Base-by-base conservation (phyloP, 2,888 invertebrate species). In the Catonia carolina region DNA sequence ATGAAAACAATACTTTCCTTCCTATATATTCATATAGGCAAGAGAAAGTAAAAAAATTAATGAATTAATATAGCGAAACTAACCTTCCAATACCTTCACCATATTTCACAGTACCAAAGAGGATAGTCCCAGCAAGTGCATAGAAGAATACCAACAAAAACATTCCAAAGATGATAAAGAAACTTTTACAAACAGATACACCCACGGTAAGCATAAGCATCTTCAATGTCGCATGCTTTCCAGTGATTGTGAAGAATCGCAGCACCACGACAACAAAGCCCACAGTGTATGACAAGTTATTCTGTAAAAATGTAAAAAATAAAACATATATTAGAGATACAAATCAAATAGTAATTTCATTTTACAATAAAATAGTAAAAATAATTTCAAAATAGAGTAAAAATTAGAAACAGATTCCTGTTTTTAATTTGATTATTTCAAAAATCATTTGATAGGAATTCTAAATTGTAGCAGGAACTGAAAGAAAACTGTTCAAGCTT, bases 201-300 rank as follows among this genome's bases (percentile, higher is more conserved):
- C 98, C 95, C 42, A 99, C 99, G 0, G 99, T 99, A 68, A 98
- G 77, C 98, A 99, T 99, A 65, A 99, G 77, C 99, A 99, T 99
- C 79, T 99, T 99, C 62, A 97, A 78, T 0, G 99, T 99, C 3
- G 99, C 96, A 74, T 99, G 97, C 77, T 98, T 97, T 66, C 98
- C 98, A 47, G 98, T 97, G 69, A 99, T 99, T 27, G 99, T 99
- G 77, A 99, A 99, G 77, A 99, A 99, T 41, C 99, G 81, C 55
- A 99, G 78, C 55, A 99, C 95, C 57, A 98, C 97, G 62, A 97
- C 96, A 82, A 95, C 89, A 73, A 96, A 99, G 0, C 99, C 99
- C 68, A 99, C 87, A 66, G 95, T 92, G 74, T 98, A 95, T 0
- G 95, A 94, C 50, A 93, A 75, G 71, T 94, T 91, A 69, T 91